A percentile compares a stretch with the other conserved stretches of the same genome.
Evolutionary conservation across 1,140 invertebrate genomes (phyloP).

Genomic region (Magallana gigas): DNA sequence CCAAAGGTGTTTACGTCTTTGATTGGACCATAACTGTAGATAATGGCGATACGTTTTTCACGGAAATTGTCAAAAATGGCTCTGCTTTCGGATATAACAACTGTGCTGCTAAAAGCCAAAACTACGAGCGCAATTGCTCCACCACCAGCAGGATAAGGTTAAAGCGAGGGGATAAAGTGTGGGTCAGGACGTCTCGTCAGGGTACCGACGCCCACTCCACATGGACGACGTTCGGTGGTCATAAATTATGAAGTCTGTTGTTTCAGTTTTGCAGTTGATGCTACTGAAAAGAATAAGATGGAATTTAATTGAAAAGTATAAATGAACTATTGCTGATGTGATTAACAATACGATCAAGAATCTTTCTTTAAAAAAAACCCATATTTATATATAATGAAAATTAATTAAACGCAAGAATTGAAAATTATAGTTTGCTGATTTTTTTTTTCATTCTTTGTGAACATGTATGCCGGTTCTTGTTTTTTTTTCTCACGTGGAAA

Average conservation of each 20-base stretch:
- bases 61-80: slow-evolving; percentile 21
- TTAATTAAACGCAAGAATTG: too few relatives aligned
- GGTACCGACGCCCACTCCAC: not conserved
- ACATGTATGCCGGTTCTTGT: too few relatives aligned
- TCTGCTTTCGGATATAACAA: not conserved
- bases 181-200: not conserved
- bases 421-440: too few relatives aligned
- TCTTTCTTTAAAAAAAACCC: too few relatives aligned
- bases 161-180: not conserved
- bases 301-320: too few relatives aligned
- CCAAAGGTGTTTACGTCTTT: not conserved
- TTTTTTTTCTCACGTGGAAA: too few relatives aligned
- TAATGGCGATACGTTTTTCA: not conserved
- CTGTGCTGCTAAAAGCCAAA: not conserved
- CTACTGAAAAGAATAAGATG: too few relatives aligned
- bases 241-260: not conserved
- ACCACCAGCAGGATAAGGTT: not conserved
- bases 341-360: too few relatives aligned
- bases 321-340: too few relatives aligned
- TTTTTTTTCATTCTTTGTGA: too few relatives aligned
- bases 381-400: too few relatives aligned
- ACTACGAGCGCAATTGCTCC: not conserved
- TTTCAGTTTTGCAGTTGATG: too few relatives aligned
- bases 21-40: not conserved
- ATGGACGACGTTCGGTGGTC: not conserved